Base-by-base conservation (phyloP, 1,140 invertebrate species). In the Pentalonia nigronervosa region DNA sequence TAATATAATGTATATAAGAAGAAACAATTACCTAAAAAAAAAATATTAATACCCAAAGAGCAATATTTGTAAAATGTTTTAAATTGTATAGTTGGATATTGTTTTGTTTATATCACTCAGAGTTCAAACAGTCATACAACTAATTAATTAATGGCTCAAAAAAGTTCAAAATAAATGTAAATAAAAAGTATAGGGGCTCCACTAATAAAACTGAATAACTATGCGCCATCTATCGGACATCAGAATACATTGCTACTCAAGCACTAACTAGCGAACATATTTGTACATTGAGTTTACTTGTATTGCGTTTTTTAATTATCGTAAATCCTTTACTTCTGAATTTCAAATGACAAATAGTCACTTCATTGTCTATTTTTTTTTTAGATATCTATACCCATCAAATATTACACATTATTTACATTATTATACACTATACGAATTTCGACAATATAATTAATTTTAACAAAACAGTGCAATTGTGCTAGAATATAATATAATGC, bases 181-280 rank as follows among this genome's bases (percentile, higher is more conserved):
- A 60, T 25, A 67, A 11, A 14, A n/a, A n/a, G 30, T 11, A 60
- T 4, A 0, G 7, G 83, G 30, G 41, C 23, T 25, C 20, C 41
- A 41, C 23, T 34, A 20, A 50, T n/a, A 48, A 50, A 87, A 48
- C n/a, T 87, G 8, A 25, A 36, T 36, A 25, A 4, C 36, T 7
- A 17, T 90, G 53, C 41, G 89, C 89, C 0, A 90, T 90, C 89
- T 90, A 45, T 17, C 89, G 89, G 56, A 67, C 36, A 20, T 36
- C 1, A 36, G 2, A 53, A 36, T 23, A 23, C 1, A 89, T 25
- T 9, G 25, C n/a, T 89, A 89, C 48, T 36, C 20, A 2, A 89
- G 25, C 89, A 41, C 56, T 41, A 90, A n/a, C 53, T 56, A 45
- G n/a, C 89, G 8, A 41, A n/a, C 41, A 89, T 14, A 89, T 48